phyloP scores from a whole-genome alignment of 1,140 invertebrate genomes.

The Wasmannia auropunctata region DNA sequence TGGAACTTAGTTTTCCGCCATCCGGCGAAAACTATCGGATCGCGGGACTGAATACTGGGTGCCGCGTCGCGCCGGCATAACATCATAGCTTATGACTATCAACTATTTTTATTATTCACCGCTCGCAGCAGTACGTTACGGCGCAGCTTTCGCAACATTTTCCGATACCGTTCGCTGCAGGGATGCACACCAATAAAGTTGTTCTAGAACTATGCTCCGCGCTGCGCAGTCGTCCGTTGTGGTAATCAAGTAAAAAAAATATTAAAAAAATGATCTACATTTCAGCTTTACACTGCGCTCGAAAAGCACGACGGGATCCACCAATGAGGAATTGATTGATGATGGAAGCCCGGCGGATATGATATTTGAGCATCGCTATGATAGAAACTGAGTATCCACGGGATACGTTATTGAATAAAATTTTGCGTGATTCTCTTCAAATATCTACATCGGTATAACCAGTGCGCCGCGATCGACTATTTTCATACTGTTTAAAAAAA shows the following conservation, averaged over 20 bases:
- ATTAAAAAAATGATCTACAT: constrained; percentile 2
- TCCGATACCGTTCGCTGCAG: constrained; percentile 29
- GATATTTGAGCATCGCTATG: not conserved
- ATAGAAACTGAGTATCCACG: not conserved
- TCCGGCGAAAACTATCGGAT: constrained; percentile 38
- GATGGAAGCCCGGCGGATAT: not conserved
- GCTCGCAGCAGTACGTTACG: constrained; percentile 33
- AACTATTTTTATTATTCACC: constrained; percentile 59
- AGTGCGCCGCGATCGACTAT: not conserved
- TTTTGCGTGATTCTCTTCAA: not conserved
- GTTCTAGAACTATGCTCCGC: constrained; percentile 2
- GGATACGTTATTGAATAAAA: not conserved
- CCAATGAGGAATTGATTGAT: not conserved
- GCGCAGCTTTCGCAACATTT: constrained; percentile 42
- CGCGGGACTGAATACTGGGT: constrained; percentile 13
- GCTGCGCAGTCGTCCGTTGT: not conserved
- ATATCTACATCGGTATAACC: not conserved
- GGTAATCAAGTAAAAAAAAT: constrained; percentile 34
- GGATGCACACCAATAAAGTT: constrained; percentile 26
- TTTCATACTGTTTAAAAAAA: not conserved
- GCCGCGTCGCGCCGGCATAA: constrained; percentile 9
- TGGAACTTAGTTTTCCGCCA: constrained; percentile 22
- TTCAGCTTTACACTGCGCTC: not conserved
- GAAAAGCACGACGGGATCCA: not conserved
- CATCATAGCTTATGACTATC: constrained; percentile 47